Conservation (phyloP, 2,888 invertebrate genomes). For the Polydrusus tereticollis region DNA sequence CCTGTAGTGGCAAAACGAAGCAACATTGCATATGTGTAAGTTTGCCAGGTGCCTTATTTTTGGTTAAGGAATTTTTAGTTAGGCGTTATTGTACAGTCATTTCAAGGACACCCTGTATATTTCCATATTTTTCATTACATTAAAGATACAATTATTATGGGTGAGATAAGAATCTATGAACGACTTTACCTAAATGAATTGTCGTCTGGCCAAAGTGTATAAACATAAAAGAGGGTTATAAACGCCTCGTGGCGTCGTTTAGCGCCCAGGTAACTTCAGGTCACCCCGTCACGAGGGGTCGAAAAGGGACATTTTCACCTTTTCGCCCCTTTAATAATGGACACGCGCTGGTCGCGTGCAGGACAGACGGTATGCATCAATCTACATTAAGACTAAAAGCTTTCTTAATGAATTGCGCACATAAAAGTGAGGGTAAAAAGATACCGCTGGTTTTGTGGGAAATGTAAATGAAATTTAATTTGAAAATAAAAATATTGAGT, state of each 20-base stretch:
- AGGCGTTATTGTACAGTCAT: too few relatives aligned
- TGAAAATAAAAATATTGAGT: slow-evolving; percentile 10
- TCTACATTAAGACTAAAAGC: slow-evolving; percentile 68
- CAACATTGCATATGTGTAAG: too few relatives aligned
- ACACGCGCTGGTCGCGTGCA: slow-evolving; percentile 54
- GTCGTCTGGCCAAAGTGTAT: slow-evolving; percentile 29
- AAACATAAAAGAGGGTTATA: background rate
- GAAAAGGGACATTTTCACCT: slow-evolving; percentile 46
- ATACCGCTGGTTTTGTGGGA: slow-evolving; percentile 39
- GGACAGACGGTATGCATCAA: slow-evolving; percentile 64
- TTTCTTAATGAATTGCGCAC: slow-evolving; percentile 67
- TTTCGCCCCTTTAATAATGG: slow-evolving; percentile 41
- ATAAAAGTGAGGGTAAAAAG: slow-evolving; percentile 33
- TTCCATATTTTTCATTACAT: background rate
- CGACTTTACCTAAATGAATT: slow-evolving; percentile 35
- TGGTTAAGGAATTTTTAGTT: too few relatives aligned
- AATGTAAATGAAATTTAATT: slow-evolving; percentile 42
- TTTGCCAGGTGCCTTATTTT: too few relatives aligned
- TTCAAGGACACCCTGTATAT: too few relatives aligned
- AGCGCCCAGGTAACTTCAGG: slow-evolving; percentile 39
- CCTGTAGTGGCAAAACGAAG: too few relatives aligned
- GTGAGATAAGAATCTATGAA: slow-evolving; percentile 8
- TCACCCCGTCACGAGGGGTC: slow-evolving; percentile 38
- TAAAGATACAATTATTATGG: background rate
- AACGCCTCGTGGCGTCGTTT: slow-evolving; percentile 45